Evolutionary conservation across 2,888 invertebrate genomes (phyloP).

Genomic region (Lymantria monacha): DNA sequence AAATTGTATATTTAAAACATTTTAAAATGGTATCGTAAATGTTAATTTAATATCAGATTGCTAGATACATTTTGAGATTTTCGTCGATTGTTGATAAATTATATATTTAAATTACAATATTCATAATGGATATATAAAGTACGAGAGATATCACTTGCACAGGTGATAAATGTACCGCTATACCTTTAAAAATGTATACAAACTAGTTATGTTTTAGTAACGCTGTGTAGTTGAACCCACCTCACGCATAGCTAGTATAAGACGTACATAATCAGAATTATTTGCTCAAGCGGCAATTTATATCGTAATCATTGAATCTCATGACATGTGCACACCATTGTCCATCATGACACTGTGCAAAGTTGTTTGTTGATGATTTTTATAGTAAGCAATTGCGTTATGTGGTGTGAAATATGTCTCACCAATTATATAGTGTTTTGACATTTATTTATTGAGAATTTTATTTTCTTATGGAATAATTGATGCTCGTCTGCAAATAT

Average conservation of each 20-base stretch:
- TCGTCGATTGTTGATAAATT: constrained; percentile 57
- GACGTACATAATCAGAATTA: constrained; percentile 65
- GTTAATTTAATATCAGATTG: constrained; percentile 73
- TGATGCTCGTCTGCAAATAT: constrained; percentile 81
- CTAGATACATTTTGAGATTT: constrained; percentile 66
- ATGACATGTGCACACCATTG: constrained; percentile 70
- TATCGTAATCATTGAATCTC: constrained; percentile 75
- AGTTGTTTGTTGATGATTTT: constrained; percentile 81
- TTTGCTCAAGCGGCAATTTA: constrained; percentile 79
- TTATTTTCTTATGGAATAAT: constrained; percentile 79
- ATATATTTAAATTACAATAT: constrained; percentile 49
- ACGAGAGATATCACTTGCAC: constrained; percentile 59
- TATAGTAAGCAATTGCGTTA: constrained; percentile 81
- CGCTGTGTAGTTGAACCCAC: constrained; percentile 71
- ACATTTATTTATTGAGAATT: constrained; percentile 82
- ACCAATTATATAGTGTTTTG: constrained; percentile 75
- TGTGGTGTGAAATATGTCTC: constrained; percentile 74
- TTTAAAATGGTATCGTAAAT: constrained; percentile 65
- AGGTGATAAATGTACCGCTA: constrained; percentile 59
- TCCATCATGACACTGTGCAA: constrained; percentile 66
- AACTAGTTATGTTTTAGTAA: constrained; percentile 52
- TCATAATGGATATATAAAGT: constrained; percentile 53
- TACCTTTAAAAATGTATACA: constrained; percentile 43
- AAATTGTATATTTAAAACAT: constrained; percentile 74
- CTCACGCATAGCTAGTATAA: constrained; percentile 75